These are phyloP conservation scores for Scortum barcoo DNA, from an alignment of 2,113 vertebrate genomes.

Conservation along the genomic window DNA sequence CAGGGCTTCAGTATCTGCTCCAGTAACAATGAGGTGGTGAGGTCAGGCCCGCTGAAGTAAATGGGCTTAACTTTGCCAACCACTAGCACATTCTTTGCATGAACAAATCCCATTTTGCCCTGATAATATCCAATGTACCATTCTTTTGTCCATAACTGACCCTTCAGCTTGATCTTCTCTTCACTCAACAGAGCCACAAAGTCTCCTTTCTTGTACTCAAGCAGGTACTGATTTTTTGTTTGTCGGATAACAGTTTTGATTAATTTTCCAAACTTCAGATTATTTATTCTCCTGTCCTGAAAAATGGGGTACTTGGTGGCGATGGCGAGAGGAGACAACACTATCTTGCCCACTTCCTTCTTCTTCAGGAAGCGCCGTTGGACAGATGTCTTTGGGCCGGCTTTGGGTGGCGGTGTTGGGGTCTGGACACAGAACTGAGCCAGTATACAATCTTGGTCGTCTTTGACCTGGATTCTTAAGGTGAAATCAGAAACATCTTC, in stretches of 20 bases:
- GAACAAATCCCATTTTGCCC: constrained; percentile 92
- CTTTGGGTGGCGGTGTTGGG: constrained; percentile 90
- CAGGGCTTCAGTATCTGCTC: constrained; percentile 95
- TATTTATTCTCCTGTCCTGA: constrained; percentile 90
- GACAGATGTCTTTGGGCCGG: constrained; percentile 85
- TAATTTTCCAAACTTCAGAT: constrained; percentile 93
- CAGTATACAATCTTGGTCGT: constrained; percentile 89
- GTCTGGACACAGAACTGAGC: constrained; percentile 97
- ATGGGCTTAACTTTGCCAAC: constrained; percentile 90
- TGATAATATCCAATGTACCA: constrained; percentile 98
- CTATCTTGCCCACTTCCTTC: constrained; percentile 94
- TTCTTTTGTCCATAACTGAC: constrained; percentile 97
- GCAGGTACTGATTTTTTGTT: constrained; percentile 93
- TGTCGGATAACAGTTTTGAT: constrained; percentile 95
- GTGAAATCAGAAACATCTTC: constrained; percentile 93
- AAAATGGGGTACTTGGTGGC: constrained; percentile 92
- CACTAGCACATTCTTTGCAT: constrained; percentile 93
- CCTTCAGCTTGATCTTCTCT: constrained; percentile 93
- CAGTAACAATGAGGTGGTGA: constrained; percentile 89
- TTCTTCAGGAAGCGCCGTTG: constrained; percentile 96
- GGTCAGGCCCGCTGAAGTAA: constrained; percentile 89
- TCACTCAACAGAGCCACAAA: constrained; percentile 92
- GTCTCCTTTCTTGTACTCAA: constrained; percentile 97
- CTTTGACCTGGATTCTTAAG: constrained; percentile 92
- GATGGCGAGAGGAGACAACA: constrained; percentile 90